phyloP scores from a whole-genome alignment of 2,888 invertebrate genomes.

The Dascillus cervinus region DNA sequence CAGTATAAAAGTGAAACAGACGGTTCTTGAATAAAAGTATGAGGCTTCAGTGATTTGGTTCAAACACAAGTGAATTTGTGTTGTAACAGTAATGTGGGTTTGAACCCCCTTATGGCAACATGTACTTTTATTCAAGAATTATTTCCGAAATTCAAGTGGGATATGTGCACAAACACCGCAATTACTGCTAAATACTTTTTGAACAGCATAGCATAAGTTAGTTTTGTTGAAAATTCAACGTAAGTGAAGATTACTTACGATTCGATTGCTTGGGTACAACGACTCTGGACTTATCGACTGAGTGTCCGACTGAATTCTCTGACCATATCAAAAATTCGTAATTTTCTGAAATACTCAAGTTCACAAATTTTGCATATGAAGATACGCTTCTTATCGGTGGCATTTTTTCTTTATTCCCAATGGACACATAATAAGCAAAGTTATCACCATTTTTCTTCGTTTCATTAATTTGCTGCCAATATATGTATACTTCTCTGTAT shows the following conservation, averaged over 20 bases:
- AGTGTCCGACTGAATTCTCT: constrained; percentile 52
- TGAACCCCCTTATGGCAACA: too few relatives aligned
- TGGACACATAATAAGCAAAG: constrained; percentile 60
- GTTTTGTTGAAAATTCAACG: background rate
- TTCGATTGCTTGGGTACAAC: constrained; percentile 52
- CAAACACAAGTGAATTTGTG: too few relatives aligned
- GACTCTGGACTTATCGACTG: constrained; percentile 49
- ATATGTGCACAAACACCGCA: too few relatives aligned
- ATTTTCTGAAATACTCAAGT: constrained; percentile 39
- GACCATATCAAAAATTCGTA: constrained; percentile 55
- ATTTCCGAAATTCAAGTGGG: too few relatives aligned
- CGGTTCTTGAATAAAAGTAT: too few relatives aligned
- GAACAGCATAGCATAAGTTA: too few relatives aligned
- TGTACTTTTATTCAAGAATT: too few relatives aligned
- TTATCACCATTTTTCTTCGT: constrained; percentile 65
- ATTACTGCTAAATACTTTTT: too few relatives aligned
- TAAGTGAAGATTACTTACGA: constrained; percentile 34
- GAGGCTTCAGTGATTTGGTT: too few relatives aligned
- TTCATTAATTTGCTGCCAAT: constrained; percentile 69
- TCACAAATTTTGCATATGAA: constrained; percentile 53
- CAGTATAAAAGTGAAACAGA: too few relatives aligned
- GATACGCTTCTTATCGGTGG: constrained; percentile 49
- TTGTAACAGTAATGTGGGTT: too few relatives aligned
- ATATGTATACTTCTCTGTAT: constrained; percentile 59
- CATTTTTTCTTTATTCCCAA: constrained; percentile 21